Conservation (phyloP, 1,140 invertebrate species). For the Hestina assimilis region DNA sequence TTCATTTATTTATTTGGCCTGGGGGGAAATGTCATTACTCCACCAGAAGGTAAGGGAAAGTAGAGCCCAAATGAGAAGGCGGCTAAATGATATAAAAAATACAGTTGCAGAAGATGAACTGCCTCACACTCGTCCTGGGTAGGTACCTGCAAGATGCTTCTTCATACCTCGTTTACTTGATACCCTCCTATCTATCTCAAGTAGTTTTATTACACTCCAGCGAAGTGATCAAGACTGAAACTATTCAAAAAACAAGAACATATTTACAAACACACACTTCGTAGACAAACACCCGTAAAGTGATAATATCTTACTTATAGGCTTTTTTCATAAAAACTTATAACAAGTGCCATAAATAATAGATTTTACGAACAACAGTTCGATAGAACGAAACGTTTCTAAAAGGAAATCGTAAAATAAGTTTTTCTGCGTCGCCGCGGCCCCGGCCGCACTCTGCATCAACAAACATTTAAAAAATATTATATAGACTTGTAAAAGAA, state of each 20-base stretch:
- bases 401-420: slow-evolving; percentile 75
- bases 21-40: too few relatives aligned
- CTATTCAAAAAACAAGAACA: not conserved
- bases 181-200: too few relatives aligned
- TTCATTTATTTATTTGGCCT: too few relatives aligned
- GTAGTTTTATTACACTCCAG: too few relatives aligned
- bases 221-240: too few relatives aligned
- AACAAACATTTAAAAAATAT: slow-evolving; percentile 19
- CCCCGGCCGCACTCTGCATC: slow-evolving; percentile 33
- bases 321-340: slow-evolving; percentile 41
- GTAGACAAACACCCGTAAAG: slow-evolving; percentile 25
- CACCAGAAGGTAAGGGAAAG: too few relatives aligned
- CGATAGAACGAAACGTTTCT: slow-evolving; percentile 42
- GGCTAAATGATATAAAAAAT: too few relatives aligned
- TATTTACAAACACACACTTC: not conserved
- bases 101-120: too few relatives aligned
- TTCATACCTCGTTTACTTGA: too few relatives aligned
- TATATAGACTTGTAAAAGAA: not conserved
- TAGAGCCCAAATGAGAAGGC: too few relatives aligned
- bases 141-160: too few relatives aligned
- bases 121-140: too few relatives aligned
- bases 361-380: slow-evolving; percentile 61
- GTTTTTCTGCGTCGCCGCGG: slow-evolving; percentile 60
- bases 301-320: slow-evolving; percentile 50
- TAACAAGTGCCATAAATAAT: slow-evolving; percentile 70